Evolutionary conservation across 2,113 vertebrate genomes (phyloP).

Genomic region (Ibidorhyncha struthersii): DNA sequence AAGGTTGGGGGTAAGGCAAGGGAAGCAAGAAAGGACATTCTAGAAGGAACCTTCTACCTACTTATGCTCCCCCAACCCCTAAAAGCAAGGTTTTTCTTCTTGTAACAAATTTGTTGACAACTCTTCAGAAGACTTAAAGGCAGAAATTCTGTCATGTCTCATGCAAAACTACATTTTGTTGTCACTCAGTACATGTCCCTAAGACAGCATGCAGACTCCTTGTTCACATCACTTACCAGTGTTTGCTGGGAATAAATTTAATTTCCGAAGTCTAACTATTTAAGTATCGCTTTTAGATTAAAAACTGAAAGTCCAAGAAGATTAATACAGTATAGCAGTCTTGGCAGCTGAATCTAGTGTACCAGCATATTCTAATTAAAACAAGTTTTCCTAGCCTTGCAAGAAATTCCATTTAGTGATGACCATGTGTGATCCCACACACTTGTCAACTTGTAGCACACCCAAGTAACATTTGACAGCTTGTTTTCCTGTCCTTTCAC

Average conservation of each 20-base stretch:
- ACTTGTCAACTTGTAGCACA: background rate
- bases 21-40: background rate
- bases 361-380: background rate
- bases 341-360: background rate
- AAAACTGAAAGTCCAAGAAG: background rate
- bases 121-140: background rate
- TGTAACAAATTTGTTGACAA: background rate
- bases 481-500: background rate
- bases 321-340: background rate
- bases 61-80: background rate
- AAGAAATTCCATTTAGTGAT: background rate
- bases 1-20: accelerated
- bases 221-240: background rate
- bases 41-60: background rate
- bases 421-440: background rate
- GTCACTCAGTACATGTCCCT: background rate
- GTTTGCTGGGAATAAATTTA: background rate
- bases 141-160: background rate
- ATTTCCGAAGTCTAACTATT: background rate
- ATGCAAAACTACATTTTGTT: background rate
- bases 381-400: background rate
- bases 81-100: background rate
- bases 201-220: background rate
- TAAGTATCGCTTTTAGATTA: background rate
- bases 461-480: background rate